phyloP scores from a whole-genome alignment of 2,113 vertebrate species.

The Ancistrus triradiatus region DNA sequence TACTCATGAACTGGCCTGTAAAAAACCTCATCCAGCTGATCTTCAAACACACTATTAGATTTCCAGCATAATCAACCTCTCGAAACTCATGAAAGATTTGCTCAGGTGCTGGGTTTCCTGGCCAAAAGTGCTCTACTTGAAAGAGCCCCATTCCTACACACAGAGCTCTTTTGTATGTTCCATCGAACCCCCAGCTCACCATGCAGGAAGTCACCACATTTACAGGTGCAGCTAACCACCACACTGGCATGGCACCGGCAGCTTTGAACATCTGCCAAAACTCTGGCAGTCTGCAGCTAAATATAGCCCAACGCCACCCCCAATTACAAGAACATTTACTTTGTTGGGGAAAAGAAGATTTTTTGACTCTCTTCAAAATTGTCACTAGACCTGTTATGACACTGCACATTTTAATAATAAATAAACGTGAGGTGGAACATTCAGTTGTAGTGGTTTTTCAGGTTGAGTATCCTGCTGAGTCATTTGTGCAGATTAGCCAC shows the following conservation, averaged over 20 bases:
- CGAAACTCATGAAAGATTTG: slow-evolving; percentile 11
- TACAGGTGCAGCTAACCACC: slow-evolving; percentile 63
- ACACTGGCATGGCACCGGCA: slow-evolving; percentile 41
- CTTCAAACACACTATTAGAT: not conserved
- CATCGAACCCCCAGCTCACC: slow-evolving; percentile 44
- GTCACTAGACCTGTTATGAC: slow-evolving; percentile 24
- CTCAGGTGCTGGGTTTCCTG: slow-evolving; percentile 20
- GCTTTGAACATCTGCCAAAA: slow-evolving; percentile 62
- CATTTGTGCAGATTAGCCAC: no score
- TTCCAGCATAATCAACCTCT: not conserved
- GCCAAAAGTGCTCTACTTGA: not conserved
- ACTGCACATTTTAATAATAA: slow-evolving; percentile 24
- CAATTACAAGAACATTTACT: slow-evolving; percentile 37
- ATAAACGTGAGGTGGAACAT: not conserved
- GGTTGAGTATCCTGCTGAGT: not conserved
- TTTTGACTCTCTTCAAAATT: slow-evolving; percentile 7
- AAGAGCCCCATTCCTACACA: slow-evolving; percentile 4
- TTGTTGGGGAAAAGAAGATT: slow-evolving; percentile 24
- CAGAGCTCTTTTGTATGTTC: slow-evolving; percentile 44
- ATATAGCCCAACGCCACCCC: slow-evolving; percentile 50
- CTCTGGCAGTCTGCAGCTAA: slow-evolving; percentile 55
- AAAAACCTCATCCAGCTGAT: no score
- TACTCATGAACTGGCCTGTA: no score
- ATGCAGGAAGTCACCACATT: slow-evolving; percentile 69
- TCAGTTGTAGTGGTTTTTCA: not conserved